These are phyloP conservation scores for Sylvietta virens DNA, from an alignment of 2,113 vertebrate genomes.

Conservation along the genomic window DNA sequence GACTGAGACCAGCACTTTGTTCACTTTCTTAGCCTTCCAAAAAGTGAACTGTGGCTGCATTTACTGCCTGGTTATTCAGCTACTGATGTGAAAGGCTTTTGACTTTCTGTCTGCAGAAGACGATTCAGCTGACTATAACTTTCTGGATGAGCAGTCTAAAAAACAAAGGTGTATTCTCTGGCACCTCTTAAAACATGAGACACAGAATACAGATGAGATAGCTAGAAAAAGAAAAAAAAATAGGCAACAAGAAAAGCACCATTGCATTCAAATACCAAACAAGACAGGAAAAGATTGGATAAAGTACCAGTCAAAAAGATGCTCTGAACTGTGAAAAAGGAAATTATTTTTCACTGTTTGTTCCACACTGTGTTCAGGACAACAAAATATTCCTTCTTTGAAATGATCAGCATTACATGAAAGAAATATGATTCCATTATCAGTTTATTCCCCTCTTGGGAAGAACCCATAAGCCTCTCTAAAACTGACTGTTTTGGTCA, in stretches of 20 bases:
- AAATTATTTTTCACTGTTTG: neutral
- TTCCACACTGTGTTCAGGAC: neutral
- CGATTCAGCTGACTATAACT: neutral
- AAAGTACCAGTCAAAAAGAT: neutral
- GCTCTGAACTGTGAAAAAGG: neutral
- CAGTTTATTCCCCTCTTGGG: neutral
- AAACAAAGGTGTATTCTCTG: neutral
- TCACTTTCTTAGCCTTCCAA: neutral
- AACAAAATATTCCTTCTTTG: neutral
- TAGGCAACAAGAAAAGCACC: neutral
- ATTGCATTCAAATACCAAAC: neutral
- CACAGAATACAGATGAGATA: neutral
- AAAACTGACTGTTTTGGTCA: neutral
- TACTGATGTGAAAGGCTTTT: neutral
- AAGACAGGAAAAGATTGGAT: neutral
- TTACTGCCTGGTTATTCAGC: neutral
- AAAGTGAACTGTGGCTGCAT: neutral
- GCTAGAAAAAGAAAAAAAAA: neutral
- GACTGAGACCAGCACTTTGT: neutral
- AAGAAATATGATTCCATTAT: constrained; percentile 17
- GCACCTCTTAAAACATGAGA: neutral
- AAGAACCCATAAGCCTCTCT: neutral
- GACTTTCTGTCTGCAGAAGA: neutral
- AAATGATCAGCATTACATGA: neutral
- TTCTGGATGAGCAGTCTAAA: neutral